Percentiles rank a stretch among this genome's conserved stretches.
Conservation (phyloP, 2,888 invertebrate genomes). For the Oligia fasciuncula region DNA sequence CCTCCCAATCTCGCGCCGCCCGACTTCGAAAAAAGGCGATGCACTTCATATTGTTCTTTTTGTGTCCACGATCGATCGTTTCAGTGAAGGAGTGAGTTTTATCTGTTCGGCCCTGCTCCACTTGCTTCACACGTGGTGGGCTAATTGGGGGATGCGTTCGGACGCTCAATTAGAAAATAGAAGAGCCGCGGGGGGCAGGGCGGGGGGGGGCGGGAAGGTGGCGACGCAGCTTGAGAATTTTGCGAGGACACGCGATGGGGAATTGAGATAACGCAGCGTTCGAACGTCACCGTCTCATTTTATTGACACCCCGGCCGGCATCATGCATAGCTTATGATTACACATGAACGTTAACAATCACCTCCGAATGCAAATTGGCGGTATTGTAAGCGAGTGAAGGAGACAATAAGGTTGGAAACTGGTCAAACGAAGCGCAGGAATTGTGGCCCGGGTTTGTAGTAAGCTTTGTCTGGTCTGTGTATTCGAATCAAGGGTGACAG, state of each 20-base stretch:
- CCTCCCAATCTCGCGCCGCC: constrained; percentile 78
- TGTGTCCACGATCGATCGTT: constrained; percentile 89
- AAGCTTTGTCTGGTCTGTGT: constrained; percentile 12
- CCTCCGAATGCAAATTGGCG: constrained; percentile 19
- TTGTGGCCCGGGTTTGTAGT: background rate
- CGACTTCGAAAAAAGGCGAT: constrained; percentile 89
- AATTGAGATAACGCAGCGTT: constrained; percentile 44
- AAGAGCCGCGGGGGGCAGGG: constrained; percentile 38
- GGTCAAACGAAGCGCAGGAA: constrained; percentile 19
- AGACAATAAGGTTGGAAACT: background rate
- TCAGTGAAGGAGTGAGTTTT: constrained; percentile 88
- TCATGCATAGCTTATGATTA: constrained; percentile 16
- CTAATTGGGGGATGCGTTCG: constrained; percentile 82
- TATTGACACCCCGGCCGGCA: constrained; percentile 17
- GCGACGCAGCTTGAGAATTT: constrained; percentile 61
- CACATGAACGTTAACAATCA: constrained; percentile 15
- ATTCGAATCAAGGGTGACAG: constrained; percentile 18
- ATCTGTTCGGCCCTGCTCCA: constrained; percentile 81
- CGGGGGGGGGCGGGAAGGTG: background rate
- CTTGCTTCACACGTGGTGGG: constrained; percentile 85
- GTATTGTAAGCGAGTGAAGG: background rate
- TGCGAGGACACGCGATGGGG: constrained; percentile 55
- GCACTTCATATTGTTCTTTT: constrained; percentile 89
- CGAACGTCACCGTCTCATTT: constrained; percentile 21
- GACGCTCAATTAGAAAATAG: constrained; percentile 78